Base-by-base conservation (phyloP, 2,888 invertebrate genomes). In the Agonopterix heracliana region DNA sequence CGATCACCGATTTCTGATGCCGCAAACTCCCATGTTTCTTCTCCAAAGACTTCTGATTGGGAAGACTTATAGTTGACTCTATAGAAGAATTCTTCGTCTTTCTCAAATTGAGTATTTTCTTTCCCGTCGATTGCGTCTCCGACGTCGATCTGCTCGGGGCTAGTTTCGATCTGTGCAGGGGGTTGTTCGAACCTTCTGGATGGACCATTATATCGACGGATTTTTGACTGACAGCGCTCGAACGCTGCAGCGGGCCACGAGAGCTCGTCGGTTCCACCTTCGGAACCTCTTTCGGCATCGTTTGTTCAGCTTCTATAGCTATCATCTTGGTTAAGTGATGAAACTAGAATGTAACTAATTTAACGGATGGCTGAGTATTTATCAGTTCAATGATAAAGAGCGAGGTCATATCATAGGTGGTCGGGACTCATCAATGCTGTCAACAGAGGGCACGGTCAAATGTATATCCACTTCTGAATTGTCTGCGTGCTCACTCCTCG, bases 141-240 rank as follows among this genome's bases (percentile, higher is more conserved):
- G 89, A 88, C 1, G 86, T 70, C 1, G 89, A 89, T 45, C 89
- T 68, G 9, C 81, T 78, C 11, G 89, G 89, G 8, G 89, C 88
- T 44, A 89, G 60, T 55, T 86, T 87, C 2, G 89, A 89, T 48
- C 88, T 74, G 59, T 89, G 85, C 45, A 89, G 54, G 2, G 89
- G 89, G 55, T 88, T 84, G 54, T 80, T 81, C 0, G 87, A 80
- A 11, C 77, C 73, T 56, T 84, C 88, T 34, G 89, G 84, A 41
- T 89, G 81, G 51, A 91, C 89, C 68, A 87, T 78, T 44, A 91
- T 81, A 60, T 91, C 91, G 45, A 91, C 89, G 42, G 91, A 91
- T 54, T 91, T 89, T 63, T 91, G 91, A 57, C 91, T 91, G 45
- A 91, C 86, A 26, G 91, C 91, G 58, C 91, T 90, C 78, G 88